These are phyloP conservation scores for Zoanthus sansibaricus DNA, from an alignment of 92 coral and sea anemone species.

Conservation along the genomic window DNA sequence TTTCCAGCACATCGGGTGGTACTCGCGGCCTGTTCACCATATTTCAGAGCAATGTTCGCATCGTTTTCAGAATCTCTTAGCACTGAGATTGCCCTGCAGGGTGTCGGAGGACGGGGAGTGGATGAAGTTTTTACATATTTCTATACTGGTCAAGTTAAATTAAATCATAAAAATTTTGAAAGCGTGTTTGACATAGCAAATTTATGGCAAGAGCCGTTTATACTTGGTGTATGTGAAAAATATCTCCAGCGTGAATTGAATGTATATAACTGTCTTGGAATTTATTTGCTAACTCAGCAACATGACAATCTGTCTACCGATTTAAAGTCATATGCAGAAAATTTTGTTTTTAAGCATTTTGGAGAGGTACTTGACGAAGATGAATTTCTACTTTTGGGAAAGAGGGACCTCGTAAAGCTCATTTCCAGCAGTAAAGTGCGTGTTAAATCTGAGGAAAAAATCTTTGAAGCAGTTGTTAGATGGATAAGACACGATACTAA, in stretches of 20 bases:
- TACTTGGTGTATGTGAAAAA: conserved; percentile 53
- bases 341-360: conserved; percentile 54
- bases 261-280: conserved; percentile 55
- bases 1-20: conserved; percentile 67
- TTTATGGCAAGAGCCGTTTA: conserved; percentile 66
- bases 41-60: conserved; percentile 72
- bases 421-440: conserved; percentile 62
- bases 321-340: conserved; percentile 44
- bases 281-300: conserved; percentile 50
- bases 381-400: conserved; percentile 52
- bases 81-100: conserved; percentile 56
- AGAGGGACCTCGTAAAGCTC: conserved; percentile 49
- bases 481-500: conserved; percentile 67
- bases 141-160: conserved; percentile 65
- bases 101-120: conserved; percentile 60
- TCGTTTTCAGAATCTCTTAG: conserved; percentile 51
- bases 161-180: conserved; percentile 63
- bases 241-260: conserved; percentile 51
- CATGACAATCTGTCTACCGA: conserved; percentile 37
- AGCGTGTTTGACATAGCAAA: conserved; percentile 63
- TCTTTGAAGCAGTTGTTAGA: conserved; percentile 69
- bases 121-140: conserved; percentile 67
- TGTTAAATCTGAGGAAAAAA: conserved; percentile 69
- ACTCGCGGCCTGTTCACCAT: conserved; percentile 69
- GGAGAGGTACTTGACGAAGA: conserved; percentile 58